These are phyloP conservation scores for Campylorhamphus procurvoides DNA, from an alignment of 2,113 vertebrate species.

Conservation along the genomic window DNA sequence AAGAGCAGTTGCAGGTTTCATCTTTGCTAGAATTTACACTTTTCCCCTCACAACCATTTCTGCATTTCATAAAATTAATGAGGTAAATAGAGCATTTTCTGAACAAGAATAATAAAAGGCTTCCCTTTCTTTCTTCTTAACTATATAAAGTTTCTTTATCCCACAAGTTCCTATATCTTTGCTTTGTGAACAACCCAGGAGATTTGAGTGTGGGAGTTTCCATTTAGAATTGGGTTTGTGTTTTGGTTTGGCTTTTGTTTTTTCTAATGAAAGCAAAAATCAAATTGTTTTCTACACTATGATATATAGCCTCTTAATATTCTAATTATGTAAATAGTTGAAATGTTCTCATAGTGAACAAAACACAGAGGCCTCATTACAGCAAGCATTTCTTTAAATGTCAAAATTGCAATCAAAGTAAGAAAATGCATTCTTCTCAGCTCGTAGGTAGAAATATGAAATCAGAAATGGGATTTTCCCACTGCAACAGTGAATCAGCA, in stretches of 20 bases:
- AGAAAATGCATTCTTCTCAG: not conserved
- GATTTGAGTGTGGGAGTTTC: not conserved
- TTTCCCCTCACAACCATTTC: not conserved
- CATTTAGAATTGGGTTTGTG: not conserved
- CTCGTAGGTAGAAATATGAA: not conserved
- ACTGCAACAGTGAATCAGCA: not conserved
- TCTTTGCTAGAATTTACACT: not conserved
- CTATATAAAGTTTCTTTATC: not conserved
- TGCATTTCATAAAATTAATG: not conserved
- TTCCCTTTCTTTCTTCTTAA: not conserved
- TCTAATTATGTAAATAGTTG: slow-evolving; percentile 8
- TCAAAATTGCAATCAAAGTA: not conserved
- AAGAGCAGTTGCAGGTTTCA: not conserved
- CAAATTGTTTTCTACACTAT: not conserved
- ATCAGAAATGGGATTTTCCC: slow-evolving; percentile 4
- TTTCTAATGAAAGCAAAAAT: not conserved
- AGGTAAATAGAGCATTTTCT: not conserved
- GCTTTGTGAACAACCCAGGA: not conserved
- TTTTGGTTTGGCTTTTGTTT: not conserved
- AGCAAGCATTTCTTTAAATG: not conserved
- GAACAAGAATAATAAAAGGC: not conserved
- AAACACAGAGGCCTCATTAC: not conserved
- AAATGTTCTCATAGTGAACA: not conserved
- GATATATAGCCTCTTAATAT: not conserved
- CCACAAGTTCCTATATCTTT: not conserved